Evolutionary conservation across 2,888 invertebrate genomes (phyloP), one percentile per base, ranked within the genome.

Genomic region (Emesis castigata): DNA sequence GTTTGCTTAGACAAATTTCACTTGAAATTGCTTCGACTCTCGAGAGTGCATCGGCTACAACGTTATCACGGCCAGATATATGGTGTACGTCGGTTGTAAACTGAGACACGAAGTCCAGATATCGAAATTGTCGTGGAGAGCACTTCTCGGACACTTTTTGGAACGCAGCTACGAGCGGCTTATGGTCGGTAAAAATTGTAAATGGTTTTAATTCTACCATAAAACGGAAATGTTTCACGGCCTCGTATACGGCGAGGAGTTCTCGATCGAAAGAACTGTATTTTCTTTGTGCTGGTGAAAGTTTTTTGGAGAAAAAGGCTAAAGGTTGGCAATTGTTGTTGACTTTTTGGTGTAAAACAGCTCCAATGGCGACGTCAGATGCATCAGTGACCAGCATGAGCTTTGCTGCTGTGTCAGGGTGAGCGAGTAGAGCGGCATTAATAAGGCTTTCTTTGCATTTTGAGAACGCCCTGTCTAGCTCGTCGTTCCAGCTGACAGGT

Each of bases 51-150:
- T 91, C 91, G 2, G 90, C 90, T 0, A 89, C 87, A 0, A 87
- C 68, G 62, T 91, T 91, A 9, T 87, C 81, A 14, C 79, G 53
- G 1, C 90, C 89, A 1, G 85, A 71, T 3, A 91, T 83, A 72
- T 92, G 87, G 1, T 80, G 80, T 8, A 92, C 90, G 53, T 90
- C 86, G 0, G 89, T 91, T 1, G 89, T 87, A 74, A 91, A 92
- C 75, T 91, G 89, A 0, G 86, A 71, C 9, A 91, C 89, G 22
- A 85, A 89, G 62, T 87, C 86, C 0, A 93, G 82, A 5, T 91
- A 88, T 3, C 90, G 77, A n/a, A 87, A 75, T 75, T 92, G 90
- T 3, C 90, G 70, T 0, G 90, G 90, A 1, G 89, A 82, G 14
- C 70, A 78, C 11, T 68, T 73, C 7, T 64, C 31, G 1, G 61